Percentiles rank a stretch among this genome's conserved stretches.
These are phyloP conservation scores for Naja naja DNA, from an alignment of 2,113 vertebrate species.

Conservation along the genomic window DNA sequence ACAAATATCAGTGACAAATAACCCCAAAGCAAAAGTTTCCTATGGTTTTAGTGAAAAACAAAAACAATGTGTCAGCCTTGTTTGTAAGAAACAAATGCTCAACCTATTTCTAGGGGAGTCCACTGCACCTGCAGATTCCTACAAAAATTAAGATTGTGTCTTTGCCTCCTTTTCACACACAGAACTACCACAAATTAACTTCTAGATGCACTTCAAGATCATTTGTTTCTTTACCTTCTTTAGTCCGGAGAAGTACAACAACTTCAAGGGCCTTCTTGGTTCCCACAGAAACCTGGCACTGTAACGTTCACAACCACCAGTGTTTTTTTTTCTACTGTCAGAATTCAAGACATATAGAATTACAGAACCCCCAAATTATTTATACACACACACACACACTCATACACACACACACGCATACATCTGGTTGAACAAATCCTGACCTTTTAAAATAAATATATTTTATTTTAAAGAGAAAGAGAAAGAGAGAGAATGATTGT, in stretches of 20 bases:
- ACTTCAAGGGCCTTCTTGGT: neutral
- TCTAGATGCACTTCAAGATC: neutral
- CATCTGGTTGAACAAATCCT: neutral
- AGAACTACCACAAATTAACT: neutral
- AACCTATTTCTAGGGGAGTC: neutral
- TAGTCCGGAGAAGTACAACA: neutral
- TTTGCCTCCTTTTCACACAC: neutral
- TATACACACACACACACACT: too few species aligned
- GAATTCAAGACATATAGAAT: neutral
- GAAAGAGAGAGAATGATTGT: neutral
- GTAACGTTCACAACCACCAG: neutral
- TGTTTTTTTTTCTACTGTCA: neutral
- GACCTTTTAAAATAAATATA: neutral
- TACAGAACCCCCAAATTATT: neutral
- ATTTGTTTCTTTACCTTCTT: neutral
- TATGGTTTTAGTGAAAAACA: neutral
- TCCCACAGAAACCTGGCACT: neutral
- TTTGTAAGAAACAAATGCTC: neutral
- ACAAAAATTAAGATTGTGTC: neutral
- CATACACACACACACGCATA: too few species aligned
- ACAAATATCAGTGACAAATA: neutral
- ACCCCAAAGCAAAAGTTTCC: neutral
- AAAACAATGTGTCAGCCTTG: neutral
- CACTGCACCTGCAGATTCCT: neutral
- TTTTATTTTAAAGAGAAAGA: neutral